A percentile compares a stretch with the other conserved stretches of the same genome.
Conservation (phyloP, 1,140 invertebrate genomes). For the Pogonomyrmex barbatus region DNA sequence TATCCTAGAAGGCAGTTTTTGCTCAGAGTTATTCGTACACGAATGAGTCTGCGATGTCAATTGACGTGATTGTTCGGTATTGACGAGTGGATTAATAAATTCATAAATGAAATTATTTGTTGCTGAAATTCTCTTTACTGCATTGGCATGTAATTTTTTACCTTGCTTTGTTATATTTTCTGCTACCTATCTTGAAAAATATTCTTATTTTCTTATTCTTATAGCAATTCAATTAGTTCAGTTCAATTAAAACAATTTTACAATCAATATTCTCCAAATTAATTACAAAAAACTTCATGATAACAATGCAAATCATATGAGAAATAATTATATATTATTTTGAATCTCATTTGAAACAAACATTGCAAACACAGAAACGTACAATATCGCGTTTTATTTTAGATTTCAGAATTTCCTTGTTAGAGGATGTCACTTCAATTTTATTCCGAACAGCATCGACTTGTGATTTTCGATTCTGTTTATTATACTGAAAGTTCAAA, state of each 20-base stretch:
- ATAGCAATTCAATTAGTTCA: background rate
- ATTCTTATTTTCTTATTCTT: background rate
- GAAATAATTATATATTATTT: background rate
- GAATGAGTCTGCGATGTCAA: background rate
- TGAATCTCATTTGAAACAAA: background rate
- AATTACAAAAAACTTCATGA: background rate
- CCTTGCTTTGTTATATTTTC: conserved; percentile 46
- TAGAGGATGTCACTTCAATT: background rate
- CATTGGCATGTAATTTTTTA: background rate
- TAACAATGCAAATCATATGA: background rate
- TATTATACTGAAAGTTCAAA: conserved; percentile 13
- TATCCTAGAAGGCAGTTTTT: background rate
- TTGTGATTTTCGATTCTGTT: conserved; percentile 10
- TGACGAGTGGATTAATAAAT: conserved; percentile 49
- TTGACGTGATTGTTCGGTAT: background rate
- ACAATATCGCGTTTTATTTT: conserved; percentile 59
- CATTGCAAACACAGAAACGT: background rate
- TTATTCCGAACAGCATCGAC: background rate
- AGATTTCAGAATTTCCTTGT: conserved; percentile 36
- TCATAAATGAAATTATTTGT: conserved; percentile 71
- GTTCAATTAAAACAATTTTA: too few species aligned
- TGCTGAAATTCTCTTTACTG: conserved; percentile 54
- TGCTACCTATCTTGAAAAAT: conserved; percentile 28
- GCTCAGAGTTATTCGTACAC: background rate
- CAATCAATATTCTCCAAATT: background rate